A percentile compares a stretch with the other conserved stretches of the same genome.
Conservation (phyloP, 2,888 invertebrate species). For the Myopa testacea region DNA sequence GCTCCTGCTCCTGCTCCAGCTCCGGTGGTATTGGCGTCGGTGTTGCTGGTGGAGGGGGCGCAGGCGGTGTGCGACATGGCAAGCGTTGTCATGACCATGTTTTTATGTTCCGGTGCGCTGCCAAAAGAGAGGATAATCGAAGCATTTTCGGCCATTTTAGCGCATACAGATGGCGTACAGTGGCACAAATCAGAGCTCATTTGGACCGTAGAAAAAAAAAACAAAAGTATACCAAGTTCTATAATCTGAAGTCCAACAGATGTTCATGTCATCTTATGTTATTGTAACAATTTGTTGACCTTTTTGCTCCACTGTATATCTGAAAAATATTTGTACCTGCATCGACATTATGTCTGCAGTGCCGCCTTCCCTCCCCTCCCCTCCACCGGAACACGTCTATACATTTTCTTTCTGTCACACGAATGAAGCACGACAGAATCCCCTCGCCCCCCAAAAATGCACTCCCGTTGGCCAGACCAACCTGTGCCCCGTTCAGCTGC, state of each 20-base stretch:
- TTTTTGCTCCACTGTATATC: not conserved
- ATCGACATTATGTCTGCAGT: not conserved
- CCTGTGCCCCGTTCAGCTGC: not conserved
- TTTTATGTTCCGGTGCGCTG: conserved; percentile 23
- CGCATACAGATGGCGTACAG: not conserved
- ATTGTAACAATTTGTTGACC: no score
- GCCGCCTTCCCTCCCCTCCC: not conserved
- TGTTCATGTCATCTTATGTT: no score
- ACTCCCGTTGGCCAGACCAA: no score
- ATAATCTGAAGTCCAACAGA: no score
- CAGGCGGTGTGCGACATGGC: conserved; percentile 19
- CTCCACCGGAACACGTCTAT: not conserved
- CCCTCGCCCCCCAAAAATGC: not conserved
- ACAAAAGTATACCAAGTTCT: no score
- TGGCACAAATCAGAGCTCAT: not conserved
- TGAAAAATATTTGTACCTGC: not conserved
- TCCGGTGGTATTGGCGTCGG: not conserved
- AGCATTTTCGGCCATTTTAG: conserved; percentile 21
- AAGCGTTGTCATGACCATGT: conserved; percentile 34
- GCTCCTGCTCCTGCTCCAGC: not conserved
- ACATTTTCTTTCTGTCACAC: conserved; percentile 18
- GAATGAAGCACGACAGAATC: not conserved
- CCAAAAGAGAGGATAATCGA: conserved; percentile 20
- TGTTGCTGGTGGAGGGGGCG: not conserved
- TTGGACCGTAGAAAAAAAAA: no score